Evolutionary conservation across 2,113 vertebrate genomes (phyloP).

Genomic region (Caloenas nicobarica): DNA sequence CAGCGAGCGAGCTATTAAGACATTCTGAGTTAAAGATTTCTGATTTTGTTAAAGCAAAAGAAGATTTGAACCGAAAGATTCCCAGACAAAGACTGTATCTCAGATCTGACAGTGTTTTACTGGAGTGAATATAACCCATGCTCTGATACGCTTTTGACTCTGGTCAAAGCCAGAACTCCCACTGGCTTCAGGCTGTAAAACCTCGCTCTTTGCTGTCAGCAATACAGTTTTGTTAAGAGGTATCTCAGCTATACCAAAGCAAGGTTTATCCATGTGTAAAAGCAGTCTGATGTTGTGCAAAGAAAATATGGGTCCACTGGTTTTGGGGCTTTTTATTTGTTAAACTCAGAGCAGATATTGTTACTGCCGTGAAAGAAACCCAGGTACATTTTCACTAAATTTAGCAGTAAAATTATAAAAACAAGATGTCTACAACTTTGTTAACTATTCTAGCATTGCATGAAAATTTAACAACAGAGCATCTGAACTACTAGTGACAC

Average conservation of each 20-base stretch:
- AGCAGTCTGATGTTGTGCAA: not conserved
- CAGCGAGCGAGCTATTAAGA: not conserved
- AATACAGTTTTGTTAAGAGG: not conserved
- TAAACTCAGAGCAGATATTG: not conserved
- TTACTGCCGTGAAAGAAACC: not conserved
- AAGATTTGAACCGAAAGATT: not conserved
- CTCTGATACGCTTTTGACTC: not conserved
- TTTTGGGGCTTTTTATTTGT: not conserved
- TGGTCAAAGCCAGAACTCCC: slow-evolving; percentile 27
- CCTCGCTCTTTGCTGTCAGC: slow-evolving; percentile 18
- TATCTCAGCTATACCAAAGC: not conserved
- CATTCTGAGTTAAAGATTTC: not conserved
- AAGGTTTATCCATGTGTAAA: slow-evolving; percentile 5
- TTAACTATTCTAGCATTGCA: not conserved
- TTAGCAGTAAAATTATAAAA: not conserved
- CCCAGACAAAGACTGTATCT: not conserved
- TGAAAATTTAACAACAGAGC: not conserved
- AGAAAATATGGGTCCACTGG: not conserved
- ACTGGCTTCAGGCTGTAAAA: slow-evolving; percentile 3
- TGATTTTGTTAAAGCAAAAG: not conserved
- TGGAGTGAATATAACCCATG: not conserved
- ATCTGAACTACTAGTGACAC: not conserved
- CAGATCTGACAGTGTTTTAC: not conserved
- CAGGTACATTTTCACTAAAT: not conserved
- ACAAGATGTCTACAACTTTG: not conserved